Conservation (phyloP, 2,797 vertebrate genomes). For the Crocodylus rhombifer region DNA sequence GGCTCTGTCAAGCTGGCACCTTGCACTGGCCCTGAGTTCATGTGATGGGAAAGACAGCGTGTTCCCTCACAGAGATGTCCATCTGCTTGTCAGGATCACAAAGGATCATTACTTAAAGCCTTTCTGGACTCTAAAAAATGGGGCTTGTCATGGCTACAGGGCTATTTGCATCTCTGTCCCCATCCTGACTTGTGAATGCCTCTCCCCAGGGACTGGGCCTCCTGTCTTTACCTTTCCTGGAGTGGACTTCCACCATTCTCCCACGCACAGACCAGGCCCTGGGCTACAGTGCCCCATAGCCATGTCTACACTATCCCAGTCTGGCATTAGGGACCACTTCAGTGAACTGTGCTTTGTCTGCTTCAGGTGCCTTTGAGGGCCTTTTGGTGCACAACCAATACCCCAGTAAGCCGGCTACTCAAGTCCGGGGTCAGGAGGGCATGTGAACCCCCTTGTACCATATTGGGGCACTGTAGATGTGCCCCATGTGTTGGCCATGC, state of each 20-base stretch:
- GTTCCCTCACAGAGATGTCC: background rate
- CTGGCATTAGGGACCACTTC: too few species aligned
- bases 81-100: background rate
- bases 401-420: too few species aligned
- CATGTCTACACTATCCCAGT: too few species aligned
- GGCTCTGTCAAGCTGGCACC: background rate
- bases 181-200: background rate
- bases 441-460: too few species aligned
- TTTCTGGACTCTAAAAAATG: background rate
- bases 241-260: background rate
- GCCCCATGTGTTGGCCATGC: background rate
- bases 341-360: too few species aligned
- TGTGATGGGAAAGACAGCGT: background rate
- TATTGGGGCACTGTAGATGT: too few species aligned
- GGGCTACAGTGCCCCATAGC: background rate
- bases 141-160: background rate
- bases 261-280: background rate
- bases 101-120: background rate
- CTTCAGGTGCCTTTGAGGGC: too few species aligned
- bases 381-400: too few species aligned
- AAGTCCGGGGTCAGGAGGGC: too few species aligned
- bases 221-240: background rate
- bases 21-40: background rate
- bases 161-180: too few species aligned
- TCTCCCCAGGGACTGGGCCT: background rate